Conservation (phyloP, 2,113 vertebrate species). For the Leucopsar rothschildi region DNA sequence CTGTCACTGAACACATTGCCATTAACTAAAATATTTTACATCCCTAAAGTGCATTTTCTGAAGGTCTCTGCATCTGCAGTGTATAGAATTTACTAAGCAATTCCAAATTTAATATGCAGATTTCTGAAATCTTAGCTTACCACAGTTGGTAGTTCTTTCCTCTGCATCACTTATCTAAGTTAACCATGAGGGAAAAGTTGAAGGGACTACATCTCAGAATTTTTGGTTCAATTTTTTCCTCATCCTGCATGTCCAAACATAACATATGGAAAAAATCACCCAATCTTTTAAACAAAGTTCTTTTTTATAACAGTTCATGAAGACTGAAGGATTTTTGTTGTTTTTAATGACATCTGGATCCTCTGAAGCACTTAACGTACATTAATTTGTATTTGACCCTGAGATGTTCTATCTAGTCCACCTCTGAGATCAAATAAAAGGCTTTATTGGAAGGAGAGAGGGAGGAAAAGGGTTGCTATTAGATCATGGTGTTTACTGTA, state of each 20-base stretch:
- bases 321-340: conserved; percentile 16
- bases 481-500: conserved; percentile 46
- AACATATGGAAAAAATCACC: background rate
- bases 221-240: background rate
- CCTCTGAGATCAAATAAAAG: conserved; percentile 58
- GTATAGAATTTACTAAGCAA: background rate
- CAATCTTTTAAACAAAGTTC: background rate
- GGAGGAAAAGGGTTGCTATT: conserved; percentile 58
- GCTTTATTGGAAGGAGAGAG: conserved; percentile 67
- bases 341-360: conserved; percentile 65
- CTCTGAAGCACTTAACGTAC: conserved; percentile 48
- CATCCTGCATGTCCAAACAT: background rate
- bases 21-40: conserved; percentile 21
- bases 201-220: background rate
- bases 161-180: background rate
- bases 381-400: conserved; percentile 53
- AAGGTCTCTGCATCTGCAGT: background rate
- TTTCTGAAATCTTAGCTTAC: background rate
- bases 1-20: background rate
- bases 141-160: background rate
- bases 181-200: background rate
- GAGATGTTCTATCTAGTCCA: conserved; percentile 59
- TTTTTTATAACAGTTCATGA: background rate
- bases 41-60: conserved; percentile 20
- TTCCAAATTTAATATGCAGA: background rate